Percentiles rank a stretch among this genome's conserved stretches.
These are phyloP conservation scores for Tetrao urogallus DNA, from an alignment of 2,113 vertebrate genomes.

Conservation along the genomic window DNA sequence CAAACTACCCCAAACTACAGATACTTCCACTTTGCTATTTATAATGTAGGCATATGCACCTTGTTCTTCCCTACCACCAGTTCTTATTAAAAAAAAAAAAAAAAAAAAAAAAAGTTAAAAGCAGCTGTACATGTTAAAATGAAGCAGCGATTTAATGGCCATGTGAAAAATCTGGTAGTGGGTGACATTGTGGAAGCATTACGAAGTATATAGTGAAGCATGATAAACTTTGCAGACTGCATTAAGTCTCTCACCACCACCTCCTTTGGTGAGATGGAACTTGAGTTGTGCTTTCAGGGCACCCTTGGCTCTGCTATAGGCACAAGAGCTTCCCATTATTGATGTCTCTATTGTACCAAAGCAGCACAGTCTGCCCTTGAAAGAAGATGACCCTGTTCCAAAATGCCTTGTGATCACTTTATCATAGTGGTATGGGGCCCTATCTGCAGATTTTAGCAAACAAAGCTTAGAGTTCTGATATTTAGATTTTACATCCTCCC, in stretches of 20 bases:
- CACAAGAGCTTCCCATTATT: neutral
- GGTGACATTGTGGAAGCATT: neutral
- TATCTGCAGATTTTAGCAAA: neutral
- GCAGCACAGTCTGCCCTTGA: neutral
- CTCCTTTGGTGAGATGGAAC: neutral
- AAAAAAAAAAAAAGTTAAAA: neutral
- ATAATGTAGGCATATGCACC: conserved; percentile 14
- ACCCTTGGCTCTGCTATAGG: rapidly evolving
- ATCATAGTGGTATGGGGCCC: rapidly evolving
- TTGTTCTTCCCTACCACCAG: neutral
- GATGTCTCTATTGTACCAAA: neutral
- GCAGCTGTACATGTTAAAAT: neutral
- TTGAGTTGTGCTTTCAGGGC: neutral
- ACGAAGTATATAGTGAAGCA: neutral
- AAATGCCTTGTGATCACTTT: neutral
- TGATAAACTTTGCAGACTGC: neutral
- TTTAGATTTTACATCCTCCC: neutral
- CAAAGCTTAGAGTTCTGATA: neutral
- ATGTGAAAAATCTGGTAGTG: neutral
- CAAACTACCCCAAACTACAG: neutral
- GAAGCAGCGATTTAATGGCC: neutral
- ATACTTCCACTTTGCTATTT: conserved; percentile 42
- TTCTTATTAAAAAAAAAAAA: neutral
- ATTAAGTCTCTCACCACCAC: neutral
- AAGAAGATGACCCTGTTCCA: neutral